A percentile compares a stretch with the other conserved stretches of the same genome.
Conservation (phyloP, 1,140 invertebrate genomes). For the Sminthurides bifidus region DNA sequence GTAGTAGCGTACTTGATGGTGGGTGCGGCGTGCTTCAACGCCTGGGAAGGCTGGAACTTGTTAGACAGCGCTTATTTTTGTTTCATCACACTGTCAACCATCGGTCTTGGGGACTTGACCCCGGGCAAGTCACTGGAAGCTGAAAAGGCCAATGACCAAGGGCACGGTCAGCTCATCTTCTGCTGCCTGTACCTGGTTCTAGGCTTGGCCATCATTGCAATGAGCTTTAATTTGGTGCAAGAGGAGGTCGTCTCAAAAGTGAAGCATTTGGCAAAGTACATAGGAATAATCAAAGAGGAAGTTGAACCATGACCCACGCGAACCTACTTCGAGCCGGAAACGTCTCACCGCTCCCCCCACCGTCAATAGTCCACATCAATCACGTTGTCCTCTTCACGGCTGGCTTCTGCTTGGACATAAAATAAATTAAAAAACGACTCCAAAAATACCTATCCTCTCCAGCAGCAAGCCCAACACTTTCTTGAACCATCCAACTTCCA, state of each 20-base stretch:
- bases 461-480: too few species aligned
- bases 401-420: too few species aligned
- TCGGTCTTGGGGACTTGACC: conserved; percentile 68
- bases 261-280: conserved; percentile 49
- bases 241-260: conserved; percentile 71
- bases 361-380: too few species aligned
- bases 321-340: not conserved
- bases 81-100: conserved; percentile 74
- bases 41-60: conserved; percentile 63
- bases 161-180: conserved; percentile 57
- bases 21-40: conserved; percentile 57
- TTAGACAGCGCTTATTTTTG: conserved; percentile 76
- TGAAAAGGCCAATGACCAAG: conserved; percentile 43
- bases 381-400: too few species aligned
- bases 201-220: conserved; percentile 77
- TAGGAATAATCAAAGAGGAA: conserved; percentile 40
- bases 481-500: too few species aligned
- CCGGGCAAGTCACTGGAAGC: conserved; percentile 47
- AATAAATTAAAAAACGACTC: too few species aligned
- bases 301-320: not conserved
- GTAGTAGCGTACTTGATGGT: conserved; percentile 56
- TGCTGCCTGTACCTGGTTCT: conserved; percentile 76
- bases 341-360: too few species aligned
- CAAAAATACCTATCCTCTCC: too few species aligned
- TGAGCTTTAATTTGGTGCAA: conserved; percentile 84